phyloP scores from a whole-genome alignment of 2,113 vertebrate genomes.

The Haemorhous mexicanus region DNA sequence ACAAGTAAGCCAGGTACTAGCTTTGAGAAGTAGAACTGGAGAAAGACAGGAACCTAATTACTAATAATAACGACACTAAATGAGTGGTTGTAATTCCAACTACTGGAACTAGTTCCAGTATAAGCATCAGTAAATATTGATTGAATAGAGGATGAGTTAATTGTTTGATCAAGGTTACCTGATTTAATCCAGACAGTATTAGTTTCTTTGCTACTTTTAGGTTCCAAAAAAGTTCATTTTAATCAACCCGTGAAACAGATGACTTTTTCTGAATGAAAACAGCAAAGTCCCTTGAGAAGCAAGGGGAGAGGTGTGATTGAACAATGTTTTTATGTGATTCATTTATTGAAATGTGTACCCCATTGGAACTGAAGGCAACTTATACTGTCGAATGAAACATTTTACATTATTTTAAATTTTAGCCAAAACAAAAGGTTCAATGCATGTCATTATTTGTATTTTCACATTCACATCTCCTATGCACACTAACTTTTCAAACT shows the following conservation, averaged over 20 bases:
- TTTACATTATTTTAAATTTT: neutral
- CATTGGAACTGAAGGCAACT: neutral
- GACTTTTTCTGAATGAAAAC: neutral
- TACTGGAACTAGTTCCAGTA: neutral
- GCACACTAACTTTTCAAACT: neutral
- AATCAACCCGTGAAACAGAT: neutral
- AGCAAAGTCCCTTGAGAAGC: neutral
- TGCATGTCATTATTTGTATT: neutral
- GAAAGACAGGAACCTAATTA: neutral
- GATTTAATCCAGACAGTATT: slow-evolving; percentile 1
- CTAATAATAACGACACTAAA: slow-evolving; percentile 1
- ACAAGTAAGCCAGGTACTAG: neutral
- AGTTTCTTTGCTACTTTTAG: slow-evolving; percentile 15
- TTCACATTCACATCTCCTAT: neutral
- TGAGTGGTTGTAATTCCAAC: neutral
- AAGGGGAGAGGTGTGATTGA: neutral
- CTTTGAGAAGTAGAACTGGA: neutral
- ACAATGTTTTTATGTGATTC: neutral
- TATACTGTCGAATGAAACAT: neutral
- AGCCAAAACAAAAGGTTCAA: neutral
- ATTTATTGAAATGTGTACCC: neutral
- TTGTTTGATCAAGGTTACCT: slow-evolving; percentile 21
- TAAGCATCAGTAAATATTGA: slow-evolving; percentile 39
- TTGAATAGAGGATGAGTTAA: slow-evolving; percentile 37
- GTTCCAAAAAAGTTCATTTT: slow-evolving; percentile 21